Evolutionary conservation across 2,888 invertebrate species (phyloP).

Genomic region (Dynastes maya): DNA sequence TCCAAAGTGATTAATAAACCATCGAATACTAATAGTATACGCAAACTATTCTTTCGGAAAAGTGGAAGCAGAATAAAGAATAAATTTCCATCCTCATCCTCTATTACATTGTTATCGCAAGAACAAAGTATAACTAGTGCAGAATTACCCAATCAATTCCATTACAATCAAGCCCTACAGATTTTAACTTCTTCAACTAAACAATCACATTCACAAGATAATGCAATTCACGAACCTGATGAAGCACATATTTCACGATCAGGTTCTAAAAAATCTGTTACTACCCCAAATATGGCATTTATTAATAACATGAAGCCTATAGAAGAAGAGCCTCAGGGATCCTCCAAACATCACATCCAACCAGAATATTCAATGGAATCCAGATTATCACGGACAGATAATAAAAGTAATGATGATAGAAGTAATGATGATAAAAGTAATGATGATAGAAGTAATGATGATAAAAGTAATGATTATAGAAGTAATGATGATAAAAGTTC

Average conservation of each 20-base stretch:
- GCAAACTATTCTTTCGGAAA: slow-evolving; percentile 9
- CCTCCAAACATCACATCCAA: background rate
- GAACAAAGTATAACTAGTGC: background rate
- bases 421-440: no score
- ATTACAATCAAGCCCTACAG: slow-evolving; percentile 2
- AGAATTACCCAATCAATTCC: background rate
- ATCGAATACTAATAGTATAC: background rate
- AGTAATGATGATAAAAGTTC: background rate
- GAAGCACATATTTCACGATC: background rate
- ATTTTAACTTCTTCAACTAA: slow-evolving; percentile 3
- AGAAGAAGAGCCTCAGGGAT: slow-evolving; percentile 8
- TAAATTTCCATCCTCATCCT: slow-evolving; percentile 2
- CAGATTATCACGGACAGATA: background rate
- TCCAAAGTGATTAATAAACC: background rate
- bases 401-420: background rate
- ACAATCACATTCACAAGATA: background rate
- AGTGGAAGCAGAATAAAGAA: slow-evolving; percentile 7
- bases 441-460: no score
- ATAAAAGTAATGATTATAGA: no score
- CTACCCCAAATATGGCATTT: background rate
- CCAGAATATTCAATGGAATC: background rate
- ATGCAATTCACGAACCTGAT: background rate
- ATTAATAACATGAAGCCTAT: slow-evolving; percentile 14
- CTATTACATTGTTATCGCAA: background rate
- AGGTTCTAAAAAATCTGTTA: background rate